Percentiles rank a stretch among this genome's conserved stretches.
These are phyloP conservation scores for Pedetes capensis DNA, from an alignment of 2,113 vertebrate species.

Conservation along the genomic window DNA sequence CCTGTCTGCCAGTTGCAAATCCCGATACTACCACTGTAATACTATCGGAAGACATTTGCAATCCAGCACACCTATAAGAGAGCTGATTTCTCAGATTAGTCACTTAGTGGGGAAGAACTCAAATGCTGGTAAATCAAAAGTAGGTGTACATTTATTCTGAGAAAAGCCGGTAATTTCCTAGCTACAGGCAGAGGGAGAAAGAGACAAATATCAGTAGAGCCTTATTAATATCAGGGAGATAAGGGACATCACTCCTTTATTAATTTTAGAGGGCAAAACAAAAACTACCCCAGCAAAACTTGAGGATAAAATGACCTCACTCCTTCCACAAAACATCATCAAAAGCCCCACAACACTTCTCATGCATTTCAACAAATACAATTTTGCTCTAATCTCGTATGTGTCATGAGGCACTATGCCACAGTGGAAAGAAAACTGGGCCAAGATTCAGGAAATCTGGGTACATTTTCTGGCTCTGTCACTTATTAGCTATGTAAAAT, in stretches of 20 bases:
- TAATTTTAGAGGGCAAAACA: not conserved
- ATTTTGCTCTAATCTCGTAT: constrained; percentile 63
- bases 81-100: constrained; percentile 49
- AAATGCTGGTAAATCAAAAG: not conserved
- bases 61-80: constrained; percentile 34
- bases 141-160: not conserved
- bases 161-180: not conserved
- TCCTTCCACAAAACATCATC: not conserved
- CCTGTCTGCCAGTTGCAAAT: constrained; percentile 79
- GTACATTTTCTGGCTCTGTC: constrained; percentile 62
- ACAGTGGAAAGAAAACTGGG: constrained; percentile 52
- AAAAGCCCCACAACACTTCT: constrained; percentile 27
- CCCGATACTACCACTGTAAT: constrained; percentile 41
- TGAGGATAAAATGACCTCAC: not conserved
- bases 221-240: not conserved
- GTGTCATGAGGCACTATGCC: constrained; percentile 67
- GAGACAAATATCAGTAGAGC: not conserved
- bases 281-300: not conserved
- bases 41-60: constrained; percentile 20
- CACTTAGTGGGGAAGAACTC: constrained; percentile 24
- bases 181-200: not conserved
- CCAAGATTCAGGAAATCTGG: constrained; percentile 68
- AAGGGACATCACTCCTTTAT: not conserved
- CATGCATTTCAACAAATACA: constrained; percentile 58
- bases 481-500: constrained; percentile 66